Evolutionary conservation across 2,888 invertebrate genomes (phyloP).

Genomic region (Agonopterix alstromeriana): DNA sequence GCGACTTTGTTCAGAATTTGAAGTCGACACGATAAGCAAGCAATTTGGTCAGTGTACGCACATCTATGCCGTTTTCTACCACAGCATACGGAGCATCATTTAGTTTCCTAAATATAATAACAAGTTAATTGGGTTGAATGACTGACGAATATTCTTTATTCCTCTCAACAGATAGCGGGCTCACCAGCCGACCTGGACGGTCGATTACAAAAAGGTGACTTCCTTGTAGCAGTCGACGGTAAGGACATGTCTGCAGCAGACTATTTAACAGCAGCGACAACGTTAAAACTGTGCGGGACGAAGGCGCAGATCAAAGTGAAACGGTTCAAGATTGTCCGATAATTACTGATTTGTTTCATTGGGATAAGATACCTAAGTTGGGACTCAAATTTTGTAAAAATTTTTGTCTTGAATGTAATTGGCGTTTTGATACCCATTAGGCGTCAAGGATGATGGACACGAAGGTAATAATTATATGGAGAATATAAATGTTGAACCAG

Average conservation of each 20-base stretch:
- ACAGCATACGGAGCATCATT: too few relatives aligned
- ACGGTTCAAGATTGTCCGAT: slow-evolving; percentile 84
- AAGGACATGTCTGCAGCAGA: slow-evolving; percentile 85
- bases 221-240: slow-evolving; percentile 92
- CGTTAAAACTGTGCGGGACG: slow-evolving; percentile 91
- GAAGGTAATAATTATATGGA: too few relatives aligned
- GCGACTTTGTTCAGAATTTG: too few relatives aligned
- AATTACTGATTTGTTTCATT: slow-evolving; percentile 14
- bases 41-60: too few relatives aligned
- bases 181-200: slow-evolving; percentile 93
- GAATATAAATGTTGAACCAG: too few relatives aligned
- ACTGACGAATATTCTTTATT: not conserved
- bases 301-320: slow-evolving; percentile 90
- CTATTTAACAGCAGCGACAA: slow-evolving; percentile 91
- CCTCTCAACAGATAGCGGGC: slow-evolving; percentile 82
- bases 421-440: too few relatives aligned
- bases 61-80: too few relatives aligned
- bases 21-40: too few relatives aligned
- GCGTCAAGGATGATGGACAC: too few relatives aligned
- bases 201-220: slow-evolving; percentile 93
- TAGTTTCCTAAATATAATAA: too few relatives aligned
- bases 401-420: not conserved
- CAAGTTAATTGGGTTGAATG: too few relatives aligned
- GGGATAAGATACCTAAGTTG: not conserved
- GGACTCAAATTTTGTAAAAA: not conserved